phyloP scores from a whole-genome alignment of 2,113 vertebrate species.

The Entelurus aequoreus region DNA sequence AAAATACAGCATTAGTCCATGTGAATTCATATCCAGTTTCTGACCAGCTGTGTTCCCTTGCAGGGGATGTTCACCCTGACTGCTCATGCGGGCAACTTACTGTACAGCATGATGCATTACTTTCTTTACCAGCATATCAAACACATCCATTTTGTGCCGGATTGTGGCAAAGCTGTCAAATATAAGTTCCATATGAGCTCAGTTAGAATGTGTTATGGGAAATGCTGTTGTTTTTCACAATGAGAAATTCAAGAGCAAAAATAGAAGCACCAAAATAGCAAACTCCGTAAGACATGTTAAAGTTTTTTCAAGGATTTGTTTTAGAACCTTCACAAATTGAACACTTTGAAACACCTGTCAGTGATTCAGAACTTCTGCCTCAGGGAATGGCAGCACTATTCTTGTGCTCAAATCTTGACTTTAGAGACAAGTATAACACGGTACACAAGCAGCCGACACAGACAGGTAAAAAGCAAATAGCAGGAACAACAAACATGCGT shows the following conservation, averaged over 20 bases:
- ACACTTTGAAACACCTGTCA: conserved; percentile 66
- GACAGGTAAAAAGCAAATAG: conserved; percentile 27
- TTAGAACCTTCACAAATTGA: conserved; percentile 64
- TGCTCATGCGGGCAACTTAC: conserved; percentile 31
- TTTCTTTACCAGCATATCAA: conserved; percentile 12
- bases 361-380: conserved; percentile 56
- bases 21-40: too few species aligned
- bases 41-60: too few species aligned
- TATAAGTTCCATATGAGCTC: neutral
- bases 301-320: conserved; percentile 55
- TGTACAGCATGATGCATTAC: conserved; percentile 6
- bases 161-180: neutral
- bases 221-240: conserved; percentile 34
- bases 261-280: conserved; percentile 50
- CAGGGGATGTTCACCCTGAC: conserved; percentile 4
- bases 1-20: too few species aligned
- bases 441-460: conserved; percentile 29
- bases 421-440: conserved; percentile 44
- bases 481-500: conserved; percentile 8
- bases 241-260: conserved; percentile 32
- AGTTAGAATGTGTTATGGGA: conserved; percentile 20
- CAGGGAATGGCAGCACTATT: conserved; percentile 57
- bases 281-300: conserved; percentile 48
- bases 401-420: conserved; percentile 47
- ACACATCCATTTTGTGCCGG: neutral